Conservation (phyloP, 2,797 vertebrate species). For the Trachops cirrhosus region DNA sequence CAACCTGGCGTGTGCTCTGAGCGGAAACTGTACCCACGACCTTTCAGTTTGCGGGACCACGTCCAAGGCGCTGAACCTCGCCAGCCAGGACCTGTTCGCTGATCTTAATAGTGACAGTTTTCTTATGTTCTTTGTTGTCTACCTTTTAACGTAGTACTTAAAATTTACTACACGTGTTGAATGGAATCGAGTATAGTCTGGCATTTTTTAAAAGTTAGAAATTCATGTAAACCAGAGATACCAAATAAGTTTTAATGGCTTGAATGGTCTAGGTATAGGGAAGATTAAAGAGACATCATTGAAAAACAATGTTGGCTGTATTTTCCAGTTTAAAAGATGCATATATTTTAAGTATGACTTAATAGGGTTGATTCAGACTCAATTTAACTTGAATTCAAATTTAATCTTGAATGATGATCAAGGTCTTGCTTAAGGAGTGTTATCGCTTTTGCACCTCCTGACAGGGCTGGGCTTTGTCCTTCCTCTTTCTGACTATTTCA, state of each 20-base stretch:
- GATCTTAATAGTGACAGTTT: not conserved
- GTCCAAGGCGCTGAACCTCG: too few relatives aligned
- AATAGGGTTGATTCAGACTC: not conserved
- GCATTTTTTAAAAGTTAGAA: not conserved
- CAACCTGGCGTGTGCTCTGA: too few relatives aligned
- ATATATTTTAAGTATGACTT: not conserved
- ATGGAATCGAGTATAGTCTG: not conserved
- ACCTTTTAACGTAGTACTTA: not conserved
- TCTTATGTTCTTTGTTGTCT: not conserved
- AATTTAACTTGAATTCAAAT: not conserved
- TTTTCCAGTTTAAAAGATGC: not conserved
- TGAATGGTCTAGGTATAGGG: not conserved
- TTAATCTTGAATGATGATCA: constrained; percentile 1
- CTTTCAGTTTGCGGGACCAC: too few relatives aligned
- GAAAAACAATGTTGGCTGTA: not conserved
- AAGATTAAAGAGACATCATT: not conserved
- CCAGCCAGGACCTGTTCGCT: not conserved
- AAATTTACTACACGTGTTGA: not conserved
- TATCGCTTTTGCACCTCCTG: not conserved
- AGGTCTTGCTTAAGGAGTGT: not conserved
- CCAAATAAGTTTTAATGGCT: not conserved
- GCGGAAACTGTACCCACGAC: too few relatives aligned
- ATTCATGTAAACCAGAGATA: not conserved
- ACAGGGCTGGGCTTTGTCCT: not conserved
- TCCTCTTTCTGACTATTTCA: not conserved